Evolutionary conservation across 2,888 invertebrate species (phyloP).

Genomic region (Brenthis daphne): DNA sequence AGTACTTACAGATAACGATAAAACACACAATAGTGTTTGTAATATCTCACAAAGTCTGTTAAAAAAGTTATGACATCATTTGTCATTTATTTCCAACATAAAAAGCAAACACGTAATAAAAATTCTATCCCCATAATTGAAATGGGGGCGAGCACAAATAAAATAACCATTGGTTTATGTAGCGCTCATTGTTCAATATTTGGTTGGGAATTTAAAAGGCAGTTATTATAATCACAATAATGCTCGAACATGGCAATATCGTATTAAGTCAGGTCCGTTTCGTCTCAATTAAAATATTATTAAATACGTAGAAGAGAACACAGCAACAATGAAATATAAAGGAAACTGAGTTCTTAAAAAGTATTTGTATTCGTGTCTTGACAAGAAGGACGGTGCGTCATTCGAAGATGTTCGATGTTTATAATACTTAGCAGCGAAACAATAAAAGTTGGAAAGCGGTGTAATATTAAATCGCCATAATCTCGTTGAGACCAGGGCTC

Average conservation of each 20-base stretch:
- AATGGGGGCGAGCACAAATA: conserved; percentile 30
- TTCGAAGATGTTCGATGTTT: conserved; percentile 67
- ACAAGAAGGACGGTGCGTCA: conserved; percentile 61
- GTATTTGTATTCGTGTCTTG: conserved; percentile 64
- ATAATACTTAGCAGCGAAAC: conserved; percentile 67
- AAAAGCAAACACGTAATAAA: conserved; percentile 30
- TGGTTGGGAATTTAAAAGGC: conserved; percentile 40
- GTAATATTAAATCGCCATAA: conserved; percentile 77
- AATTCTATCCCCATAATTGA: conserved; percentile 33
- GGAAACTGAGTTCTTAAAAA: conserved; percentile 59
- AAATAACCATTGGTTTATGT: conserved; percentile 26
- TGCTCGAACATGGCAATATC: conserved; percentile 58
- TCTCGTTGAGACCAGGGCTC: conserved; percentile 56
- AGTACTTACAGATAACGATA: background rate
- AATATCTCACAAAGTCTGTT: conserved; percentile 7
- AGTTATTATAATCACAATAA: conserved; percentile 54
- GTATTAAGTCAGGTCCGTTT: conserved; percentile 63
- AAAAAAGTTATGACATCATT: conserved; percentile 23
- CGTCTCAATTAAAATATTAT: conserved; percentile 59
- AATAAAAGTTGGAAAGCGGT: conserved; percentile 71
- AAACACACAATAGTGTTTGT: background rate
- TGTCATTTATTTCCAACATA: conserved; percentile 20
- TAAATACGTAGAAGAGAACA: conserved; percentile 59
- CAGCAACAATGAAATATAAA: conserved; percentile 61
- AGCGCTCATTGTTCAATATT: conserved; percentile 32